A percentile compares a stretch with the other conserved stretches of the same genome.
Evolutionary conservation across 2,888 invertebrate genomes (phyloP).

Genomic region (Drosophila longiperda): DNA sequence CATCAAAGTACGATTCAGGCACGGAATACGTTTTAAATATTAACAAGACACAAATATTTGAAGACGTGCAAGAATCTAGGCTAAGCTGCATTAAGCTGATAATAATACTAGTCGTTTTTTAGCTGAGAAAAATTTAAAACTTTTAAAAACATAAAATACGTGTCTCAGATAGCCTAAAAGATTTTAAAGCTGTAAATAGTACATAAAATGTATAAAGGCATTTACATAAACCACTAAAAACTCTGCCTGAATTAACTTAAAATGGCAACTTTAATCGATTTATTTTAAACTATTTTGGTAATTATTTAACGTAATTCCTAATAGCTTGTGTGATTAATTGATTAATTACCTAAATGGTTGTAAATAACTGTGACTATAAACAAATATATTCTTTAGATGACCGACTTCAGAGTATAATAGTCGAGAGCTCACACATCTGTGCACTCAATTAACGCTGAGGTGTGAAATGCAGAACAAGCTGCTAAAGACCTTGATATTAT

Average conservation of each 20-base stretch:
- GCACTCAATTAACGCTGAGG: conserved; percentile 66
- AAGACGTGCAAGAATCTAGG: not conserved
- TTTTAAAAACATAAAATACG: not conserved
- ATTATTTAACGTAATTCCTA: not conserved
- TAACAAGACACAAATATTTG: not conserved
- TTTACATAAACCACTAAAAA: not conserved
- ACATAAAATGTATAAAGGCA: not conserved
- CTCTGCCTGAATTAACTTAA: not conserved
- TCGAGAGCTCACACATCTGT: conserved; percentile 2
- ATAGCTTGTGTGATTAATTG: not conserved
- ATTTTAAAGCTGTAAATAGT: not conserved
- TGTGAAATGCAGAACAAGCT: conserved; percentile 60
- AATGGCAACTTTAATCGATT: not conserved
- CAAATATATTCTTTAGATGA: not conserved
- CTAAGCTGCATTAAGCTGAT: too few species aligned
- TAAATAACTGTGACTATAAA: not conserved
- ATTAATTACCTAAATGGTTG: not conserved
- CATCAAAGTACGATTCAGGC: accelerated
- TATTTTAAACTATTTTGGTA: not conserved
- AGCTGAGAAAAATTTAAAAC: not conserved
- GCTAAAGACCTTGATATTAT: conserved; percentile 47
- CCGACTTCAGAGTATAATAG: not conserved
- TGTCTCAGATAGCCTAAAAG: not conserved
- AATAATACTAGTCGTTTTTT: not conserved
- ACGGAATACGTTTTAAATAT: not conserved